These are phyloP conservation scores for Dryoscopus gambensis DNA, from an alignment of 2,113 vertebrate species.

Conservation along the genomic window DNA sequence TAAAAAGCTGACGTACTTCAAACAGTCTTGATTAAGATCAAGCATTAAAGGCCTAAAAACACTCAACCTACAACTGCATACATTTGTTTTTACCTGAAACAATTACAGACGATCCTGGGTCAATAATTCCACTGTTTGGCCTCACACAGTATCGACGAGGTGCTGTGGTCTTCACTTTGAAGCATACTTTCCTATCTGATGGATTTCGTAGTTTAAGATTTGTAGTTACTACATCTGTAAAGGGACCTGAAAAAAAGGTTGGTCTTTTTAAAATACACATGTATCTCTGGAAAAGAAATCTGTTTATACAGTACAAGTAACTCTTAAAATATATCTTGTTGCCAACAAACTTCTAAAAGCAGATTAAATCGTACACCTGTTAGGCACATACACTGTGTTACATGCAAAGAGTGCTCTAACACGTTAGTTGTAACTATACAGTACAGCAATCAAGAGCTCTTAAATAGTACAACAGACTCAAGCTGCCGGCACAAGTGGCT, in stretches of 20 bases:
- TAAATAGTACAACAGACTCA: not conserved
- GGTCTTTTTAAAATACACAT: not conserved
- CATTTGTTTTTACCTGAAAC: conserved; percentile 83
- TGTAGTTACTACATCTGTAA: conserved; percentile 98
- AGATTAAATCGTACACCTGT: not conserved
- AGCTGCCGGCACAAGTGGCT: not conserved
- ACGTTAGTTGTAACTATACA: not conserved
- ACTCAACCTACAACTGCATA: not conserved
- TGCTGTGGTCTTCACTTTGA: conserved; percentile 99
- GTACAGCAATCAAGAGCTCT: not conserved
- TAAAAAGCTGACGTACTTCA: not conserved
- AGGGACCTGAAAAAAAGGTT: conserved; percentile 80
- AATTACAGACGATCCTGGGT: conserved; percentile 82
- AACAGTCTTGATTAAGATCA: not conserved
- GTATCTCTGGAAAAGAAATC: not conserved
- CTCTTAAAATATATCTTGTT: not conserved
- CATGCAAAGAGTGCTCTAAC: not conserved
- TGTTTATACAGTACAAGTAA: not conserved
- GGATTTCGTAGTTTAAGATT: conserved; percentile 96
- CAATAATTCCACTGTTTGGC: conserved; percentile 95
- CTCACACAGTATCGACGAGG: conserved; percentile 97
- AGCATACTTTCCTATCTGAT: conserved; percentile 94
- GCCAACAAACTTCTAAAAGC: not conserved
- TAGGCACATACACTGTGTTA: not conserved
- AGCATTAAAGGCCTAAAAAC: not conserved